These are phyloP conservation scores for Acronicta alni DNA, from an alignment of 2,888 invertebrate species.

Conservation along the genomic window DNA sequence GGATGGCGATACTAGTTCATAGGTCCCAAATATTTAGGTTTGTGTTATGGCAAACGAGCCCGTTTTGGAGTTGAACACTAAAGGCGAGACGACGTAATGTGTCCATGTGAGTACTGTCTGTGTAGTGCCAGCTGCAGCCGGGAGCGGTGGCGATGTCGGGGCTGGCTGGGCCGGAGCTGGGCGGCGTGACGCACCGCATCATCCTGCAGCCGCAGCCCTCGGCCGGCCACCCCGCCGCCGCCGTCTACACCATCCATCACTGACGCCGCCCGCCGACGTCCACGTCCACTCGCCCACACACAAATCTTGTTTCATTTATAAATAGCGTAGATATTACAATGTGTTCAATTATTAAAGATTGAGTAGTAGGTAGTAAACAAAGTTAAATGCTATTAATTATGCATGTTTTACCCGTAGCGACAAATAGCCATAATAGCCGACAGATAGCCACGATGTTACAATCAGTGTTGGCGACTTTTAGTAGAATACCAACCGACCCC, in stretches of 20 bases:
- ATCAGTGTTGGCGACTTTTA: no score
- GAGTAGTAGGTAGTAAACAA: background rate
- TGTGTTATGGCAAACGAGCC: no score
- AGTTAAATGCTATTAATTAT: background rate
- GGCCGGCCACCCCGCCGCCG: slow-evolving; percentile 73
- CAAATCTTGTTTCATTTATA: no score
- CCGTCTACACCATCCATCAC: slow-evolving; percentile 85
- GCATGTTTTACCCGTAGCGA: no score
- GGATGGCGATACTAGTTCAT: no score
- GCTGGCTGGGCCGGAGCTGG: slow-evolving; percentile 75
- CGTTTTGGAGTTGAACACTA: no score
- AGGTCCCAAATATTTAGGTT: no score
- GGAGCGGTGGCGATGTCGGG: slow-evolving; percentile 78
- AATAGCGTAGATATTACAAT: background rate
- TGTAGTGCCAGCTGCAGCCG: slow-evolving; percentile 74
- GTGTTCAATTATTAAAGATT: background rate
- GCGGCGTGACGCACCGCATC: slow-evolving; percentile 84
- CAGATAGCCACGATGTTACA: no score
- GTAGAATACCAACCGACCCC: no score
- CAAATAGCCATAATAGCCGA: no score
- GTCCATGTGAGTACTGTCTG: background rate
- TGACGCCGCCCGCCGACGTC: slow-evolving; percentile 31
- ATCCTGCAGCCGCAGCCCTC: slow-evolving; percentile 78
- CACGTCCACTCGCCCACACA: background rate
- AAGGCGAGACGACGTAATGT: no score